A percentile compares a stretch with the other conserved stretches of the same genome.
These are phyloP conservation scores for Cryptoleucopteryx plumbea DNA, from an alignment of 2,113 vertebrate genomes.

Conservation along the genomic window DNA sequence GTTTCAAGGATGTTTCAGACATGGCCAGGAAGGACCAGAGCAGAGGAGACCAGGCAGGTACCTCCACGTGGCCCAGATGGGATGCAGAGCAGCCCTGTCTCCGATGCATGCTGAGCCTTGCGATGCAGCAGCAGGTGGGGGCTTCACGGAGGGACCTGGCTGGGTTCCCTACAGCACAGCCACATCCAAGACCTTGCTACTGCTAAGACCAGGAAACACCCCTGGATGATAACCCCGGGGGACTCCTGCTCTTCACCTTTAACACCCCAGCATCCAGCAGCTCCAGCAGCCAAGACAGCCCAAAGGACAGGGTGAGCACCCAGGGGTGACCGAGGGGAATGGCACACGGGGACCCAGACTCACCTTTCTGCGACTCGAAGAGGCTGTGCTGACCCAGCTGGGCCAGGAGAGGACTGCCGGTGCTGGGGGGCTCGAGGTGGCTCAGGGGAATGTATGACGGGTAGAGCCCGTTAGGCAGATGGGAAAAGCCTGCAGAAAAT, in stretches of 20 bases:
- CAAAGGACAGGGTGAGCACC: neutral
- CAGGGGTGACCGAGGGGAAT: rapidly evolving
- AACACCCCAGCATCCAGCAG: neutral
- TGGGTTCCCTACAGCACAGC: neutral
- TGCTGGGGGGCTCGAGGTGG: slow-evolving; percentile 84
- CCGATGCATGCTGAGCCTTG: neutral
- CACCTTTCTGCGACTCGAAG: slow-evolving; percentile 94
- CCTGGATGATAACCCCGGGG: neutral
- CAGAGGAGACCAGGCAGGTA: neutral
- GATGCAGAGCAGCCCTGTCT: neutral
- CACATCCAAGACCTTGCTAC: neutral
- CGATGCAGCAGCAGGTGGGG: rapidly evolving
- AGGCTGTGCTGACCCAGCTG: slow-evolving; percentile 89
- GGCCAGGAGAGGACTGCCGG: slow-evolving; percentile 75
- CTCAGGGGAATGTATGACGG: slow-evolving; percentile 91
- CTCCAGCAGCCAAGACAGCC: neutral
- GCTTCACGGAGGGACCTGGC: neutral
- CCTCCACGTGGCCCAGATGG: neutral
- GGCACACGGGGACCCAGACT: neutral
- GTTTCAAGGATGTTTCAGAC: neutral
- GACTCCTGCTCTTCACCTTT: neutral
- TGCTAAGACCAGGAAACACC: neutral
- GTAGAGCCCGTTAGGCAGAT: slow-evolving; percentile 86
- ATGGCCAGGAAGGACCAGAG: neutral
- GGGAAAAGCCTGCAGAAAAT: slow-evolving; percentile 80